A percentile compares a stretch with the other conserved stretches of the same genome.
Conservation (phyloP, 2,888 invertebrate species). For the Loripinus fragilis region DNA sequence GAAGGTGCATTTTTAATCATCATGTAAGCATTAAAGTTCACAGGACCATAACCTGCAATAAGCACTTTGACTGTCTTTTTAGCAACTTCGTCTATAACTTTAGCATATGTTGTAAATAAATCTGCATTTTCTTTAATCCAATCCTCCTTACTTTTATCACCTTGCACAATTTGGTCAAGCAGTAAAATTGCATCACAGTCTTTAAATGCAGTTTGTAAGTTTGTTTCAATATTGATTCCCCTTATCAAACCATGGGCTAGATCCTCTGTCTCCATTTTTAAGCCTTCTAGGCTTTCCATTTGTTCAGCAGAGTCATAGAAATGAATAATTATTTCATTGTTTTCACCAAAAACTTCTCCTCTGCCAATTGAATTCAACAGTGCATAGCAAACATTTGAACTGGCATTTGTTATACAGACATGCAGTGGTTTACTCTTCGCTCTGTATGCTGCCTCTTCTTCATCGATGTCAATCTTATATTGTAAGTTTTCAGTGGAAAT, state of each 20-base stretch:
- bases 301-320: constrained; percentile 72
- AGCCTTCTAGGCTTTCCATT: constrained; percentile 66
- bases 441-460: constrained; percentile 70
- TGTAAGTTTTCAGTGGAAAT: constrained; percentile 78
- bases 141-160: constrained; percentile 61
- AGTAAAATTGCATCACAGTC: constrained; percentile 76
- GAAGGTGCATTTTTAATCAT: constrained; percentile 77
- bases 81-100: constrained; percentile 73
- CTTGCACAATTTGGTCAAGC: constrained; percentile 69
- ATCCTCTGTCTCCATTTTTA: constrained; percentile 80
- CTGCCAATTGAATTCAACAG: constrained; percentile 71
- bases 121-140: constrained; percentile 75
- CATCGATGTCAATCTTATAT: constrained; percentile 74
- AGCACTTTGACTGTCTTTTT: constrained; percentile 77
- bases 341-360: constrained; percentile 78
- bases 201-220: constrained; percentile 72
- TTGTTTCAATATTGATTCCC: constrained; percentile 66
- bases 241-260: constrained; percentile 73
- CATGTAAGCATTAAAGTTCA: constrained; percentile 79
- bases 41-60: constrained; percentile 77
- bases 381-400: constrained; percentile 72
- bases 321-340: constrained; percentile 74
- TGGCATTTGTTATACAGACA: constrained; percentile 80
- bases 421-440: constrained; percentile 74
- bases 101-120: constrained; percentile 74